These are phyloP conservation scores for Clarias macrocephalus DNA, from an alignment of 2,113 vertebrate species.

Conservation along the genomic window DNA sequence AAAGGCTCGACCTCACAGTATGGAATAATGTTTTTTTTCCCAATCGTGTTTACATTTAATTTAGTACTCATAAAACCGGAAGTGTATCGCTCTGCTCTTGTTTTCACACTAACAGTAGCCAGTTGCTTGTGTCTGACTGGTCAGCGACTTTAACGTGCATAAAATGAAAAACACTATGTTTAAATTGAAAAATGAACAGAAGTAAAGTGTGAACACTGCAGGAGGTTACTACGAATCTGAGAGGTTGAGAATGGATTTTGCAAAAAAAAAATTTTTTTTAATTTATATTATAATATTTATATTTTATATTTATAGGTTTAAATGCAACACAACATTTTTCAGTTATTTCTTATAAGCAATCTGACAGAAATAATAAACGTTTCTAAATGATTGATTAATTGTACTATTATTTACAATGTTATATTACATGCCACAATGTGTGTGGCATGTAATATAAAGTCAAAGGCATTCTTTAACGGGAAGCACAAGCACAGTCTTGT, in stretches of 20 bases:
- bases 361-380: background rate
- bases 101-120: background rate
- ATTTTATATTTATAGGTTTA: background rate
- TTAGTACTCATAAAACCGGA: too few relatives aligned
- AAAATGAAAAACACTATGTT: background rate
- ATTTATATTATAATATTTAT: too few relatives aligned
- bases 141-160: background rate
- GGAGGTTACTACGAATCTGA: background rate
- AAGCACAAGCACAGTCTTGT: background rate
- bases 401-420: background rate
- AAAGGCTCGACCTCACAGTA: background rate
- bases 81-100: background rate
- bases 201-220: background rate
- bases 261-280: too few relatives aligned
- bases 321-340: background rate
- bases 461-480: background rate
- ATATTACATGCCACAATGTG: too few relatives aligned
- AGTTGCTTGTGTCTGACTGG: background rate
- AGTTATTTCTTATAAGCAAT: background rate
- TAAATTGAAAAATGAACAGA: background rate
- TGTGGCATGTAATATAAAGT: background rate
- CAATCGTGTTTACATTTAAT: background rate
- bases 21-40: background rate
- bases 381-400: background rate
- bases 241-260: background rate